Conservation (phyloP, 2,797 vertebrate species). For the Pipistrellus pipistrellus region DNA sequence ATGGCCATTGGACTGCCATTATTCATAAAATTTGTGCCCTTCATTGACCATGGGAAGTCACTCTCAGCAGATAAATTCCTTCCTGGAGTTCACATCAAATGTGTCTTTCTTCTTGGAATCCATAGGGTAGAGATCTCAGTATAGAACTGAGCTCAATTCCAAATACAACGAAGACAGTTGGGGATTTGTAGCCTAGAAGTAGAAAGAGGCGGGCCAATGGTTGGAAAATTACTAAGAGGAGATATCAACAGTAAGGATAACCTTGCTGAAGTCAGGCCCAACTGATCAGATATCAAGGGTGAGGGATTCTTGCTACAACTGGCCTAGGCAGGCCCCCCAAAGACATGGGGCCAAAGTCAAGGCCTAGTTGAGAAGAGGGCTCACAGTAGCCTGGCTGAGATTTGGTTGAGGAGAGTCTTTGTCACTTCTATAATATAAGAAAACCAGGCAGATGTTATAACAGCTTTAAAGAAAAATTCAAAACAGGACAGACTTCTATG, state of each 20-base stretch:
- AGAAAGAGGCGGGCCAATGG: background rate
- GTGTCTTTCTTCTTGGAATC: background rate
- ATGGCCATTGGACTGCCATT: background rate
- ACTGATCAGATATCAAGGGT: background rate
- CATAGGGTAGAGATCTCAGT: background rate
- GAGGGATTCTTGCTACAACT: background rate
- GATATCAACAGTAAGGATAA: background rate
- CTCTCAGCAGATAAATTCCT: background rate
- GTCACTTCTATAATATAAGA: background rate
- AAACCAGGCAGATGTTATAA: slow-evolving; percentile 9
- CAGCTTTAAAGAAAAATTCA: slow-evolving; percentile 23
- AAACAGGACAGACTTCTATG: background rate
- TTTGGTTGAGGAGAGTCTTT: slow-evolving; percentile 12
- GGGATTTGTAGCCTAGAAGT: background rate
- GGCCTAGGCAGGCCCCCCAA: background rate
- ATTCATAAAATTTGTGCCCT: background rate
- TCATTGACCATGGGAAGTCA: background rate
- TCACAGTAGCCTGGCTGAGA: slow-evolving; percentile 40
- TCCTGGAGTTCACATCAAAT: background rate
- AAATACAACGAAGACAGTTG: slow-evolving; percentile 19
- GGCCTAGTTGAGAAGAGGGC: background rate
- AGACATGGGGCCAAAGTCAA: background rate
- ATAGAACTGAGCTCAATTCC: background rate
- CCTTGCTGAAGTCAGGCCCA: slow-evolving; percentile 9
- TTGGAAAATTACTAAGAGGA: slow-evolving; percentile 45